phyloP scores from a whole-genome alignment of 2,113 vertebrate species.

The Tamias sibiricus region DNA sequence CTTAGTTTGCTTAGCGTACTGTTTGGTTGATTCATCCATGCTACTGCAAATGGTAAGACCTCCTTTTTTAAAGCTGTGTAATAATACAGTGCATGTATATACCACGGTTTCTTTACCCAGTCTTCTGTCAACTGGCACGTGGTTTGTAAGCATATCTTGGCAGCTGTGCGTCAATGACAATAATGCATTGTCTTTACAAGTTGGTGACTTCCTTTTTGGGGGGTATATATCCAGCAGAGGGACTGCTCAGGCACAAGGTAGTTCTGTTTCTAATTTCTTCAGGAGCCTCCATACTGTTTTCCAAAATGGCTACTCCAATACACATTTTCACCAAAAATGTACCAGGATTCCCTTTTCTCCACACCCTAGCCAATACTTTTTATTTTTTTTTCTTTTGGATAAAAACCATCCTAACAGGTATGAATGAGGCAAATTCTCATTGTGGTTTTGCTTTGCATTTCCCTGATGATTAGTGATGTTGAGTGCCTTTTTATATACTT shows the following conservation, averaged over 20 bases:
- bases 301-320: not conserved
- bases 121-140: no score
- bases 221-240: not conserved
- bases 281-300: not conserved
- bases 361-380: no score
- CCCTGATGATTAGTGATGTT: not conserved
- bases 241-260: not conserved
- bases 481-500: not conserved
- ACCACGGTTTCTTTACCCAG: no score
- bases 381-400: not conserved
- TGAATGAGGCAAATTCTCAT: not conserved
- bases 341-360: not conserved
- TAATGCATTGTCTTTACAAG: not conserved
- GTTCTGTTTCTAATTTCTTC: not conserved
- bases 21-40: no score
- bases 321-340: not conserved
- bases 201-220: no score
- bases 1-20: not conserved
- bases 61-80: no score
- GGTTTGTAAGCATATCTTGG: not conserved
- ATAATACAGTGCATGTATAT: no score
- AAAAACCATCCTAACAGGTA: not conserved
- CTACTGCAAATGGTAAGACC: no score
- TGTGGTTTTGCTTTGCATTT: not conserved
- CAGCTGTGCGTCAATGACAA: not conserved